Evolutionary conservation across 2,113 vertebrate genomes (phyloP), one percentile per base, ranked within the genome.

Genomic region (Cichladusa arquata): DNA sequence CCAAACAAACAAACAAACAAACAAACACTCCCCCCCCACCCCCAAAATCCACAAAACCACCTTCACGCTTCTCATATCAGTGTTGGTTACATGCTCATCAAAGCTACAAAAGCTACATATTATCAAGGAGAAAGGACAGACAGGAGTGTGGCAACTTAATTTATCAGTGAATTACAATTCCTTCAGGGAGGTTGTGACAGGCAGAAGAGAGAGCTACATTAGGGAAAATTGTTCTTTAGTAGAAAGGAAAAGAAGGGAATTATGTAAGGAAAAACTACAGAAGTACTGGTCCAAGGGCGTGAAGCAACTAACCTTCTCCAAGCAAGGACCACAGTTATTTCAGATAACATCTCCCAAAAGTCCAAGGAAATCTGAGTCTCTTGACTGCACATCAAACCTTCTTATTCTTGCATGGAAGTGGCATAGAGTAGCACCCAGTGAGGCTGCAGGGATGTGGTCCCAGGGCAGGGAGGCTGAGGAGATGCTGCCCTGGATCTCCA

Each of bases 11-110:
- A n/a, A 56, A 38, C 4, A 45, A 50, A 38, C 19, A 72, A 71
- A 25, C 6, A n/a, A 50, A 38, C 4, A 8, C 3, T 7, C 1
- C 6, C 9, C 1, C 5, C 19, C 4, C 6, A 5, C 36, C 36
- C 36, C 36, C 36, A 14, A 61, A 62, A 13, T 12, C 22, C n/a
- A 54, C 11, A 42, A 65, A 56, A 38, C 5, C 6, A 9, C 11
- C 20, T 64, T 72, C 73, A 38, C 38, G 29, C 4, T 13, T 81
- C 4, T 86, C 28, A 17, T 38, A 57, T 33, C 34, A 62, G 22
- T n/a, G 8, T 29, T 72, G 42, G n/a, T 65, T 88, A 77, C 19
- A 23, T 31, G 33, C 12, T 90, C 38, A 64, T 42, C n/a, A 70
- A 85, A 92, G 50, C 34, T 69, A 61, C 14, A 25, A 74, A 83